Conservation (phyloP, 2,113 vertebrate species). For the Dipodomys merriami region DNA sequence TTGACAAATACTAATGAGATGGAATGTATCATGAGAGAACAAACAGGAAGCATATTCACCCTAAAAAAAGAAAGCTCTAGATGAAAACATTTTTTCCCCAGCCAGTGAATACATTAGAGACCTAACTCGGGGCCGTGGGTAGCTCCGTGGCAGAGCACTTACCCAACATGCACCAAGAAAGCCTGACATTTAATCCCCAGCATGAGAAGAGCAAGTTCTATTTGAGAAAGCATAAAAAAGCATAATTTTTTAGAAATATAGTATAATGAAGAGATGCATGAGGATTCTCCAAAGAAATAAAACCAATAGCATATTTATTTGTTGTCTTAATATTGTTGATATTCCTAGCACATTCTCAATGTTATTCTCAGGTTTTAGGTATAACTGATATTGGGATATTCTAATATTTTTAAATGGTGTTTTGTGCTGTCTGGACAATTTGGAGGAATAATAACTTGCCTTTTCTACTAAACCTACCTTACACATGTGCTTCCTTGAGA, state of each 20-base stretch:
- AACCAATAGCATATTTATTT: neutral
- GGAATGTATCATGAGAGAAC: constrained; percentile 35
- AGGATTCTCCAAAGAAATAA: neutral
- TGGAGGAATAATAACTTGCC: neutral
- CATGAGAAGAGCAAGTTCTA: neutral
- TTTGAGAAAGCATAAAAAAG: constrained; percentile 17
- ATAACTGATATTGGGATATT: neutral
- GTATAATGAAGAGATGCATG: neutral
- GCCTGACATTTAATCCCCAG: neutral
- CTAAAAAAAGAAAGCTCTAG: constrained; percentile 16
- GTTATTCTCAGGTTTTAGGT: neutral
- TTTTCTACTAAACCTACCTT: neutral
- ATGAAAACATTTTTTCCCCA: constrained; percentile 31
- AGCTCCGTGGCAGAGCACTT: neutral
- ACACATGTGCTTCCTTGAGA: neutral
- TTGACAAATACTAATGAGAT: constrained; percentile 54
- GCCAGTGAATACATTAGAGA: neutral
- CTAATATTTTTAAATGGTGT: neutral
- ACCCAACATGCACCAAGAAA: neutral
- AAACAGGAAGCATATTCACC: constrained; percentile 52
- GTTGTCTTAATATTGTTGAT: neutral
- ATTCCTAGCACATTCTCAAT: neutral
- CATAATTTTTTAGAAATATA: neutral
- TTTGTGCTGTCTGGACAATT: neutral
- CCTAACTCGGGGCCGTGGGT: neutral